Conservation (phyloP, 2,888 invertebrate genomes). For the Microdon myrmicae region DNA sequence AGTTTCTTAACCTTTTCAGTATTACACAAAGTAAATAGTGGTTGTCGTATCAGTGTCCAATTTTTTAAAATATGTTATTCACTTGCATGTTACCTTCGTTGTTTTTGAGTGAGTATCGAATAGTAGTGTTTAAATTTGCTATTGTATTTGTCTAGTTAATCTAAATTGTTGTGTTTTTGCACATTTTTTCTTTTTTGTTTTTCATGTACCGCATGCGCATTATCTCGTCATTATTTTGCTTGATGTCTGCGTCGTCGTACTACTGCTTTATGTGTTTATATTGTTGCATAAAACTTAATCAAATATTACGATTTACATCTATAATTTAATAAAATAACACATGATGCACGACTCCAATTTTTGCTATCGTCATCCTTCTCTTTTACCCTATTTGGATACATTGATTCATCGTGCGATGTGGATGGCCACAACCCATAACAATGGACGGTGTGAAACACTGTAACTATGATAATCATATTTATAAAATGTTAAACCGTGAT, state of each 20-base stretch:
- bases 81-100: too few relatives aligned
- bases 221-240: conserved; percentile 34
- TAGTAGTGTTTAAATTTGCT: too few relatives aligned
- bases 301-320: conserved; percentile 28
- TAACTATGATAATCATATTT: conserved; percentile 12
- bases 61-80: too few relatives aligned
- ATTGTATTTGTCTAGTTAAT: too few relatives aligned
- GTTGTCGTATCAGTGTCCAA: too few relatives aligned
- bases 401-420: conserved; percentile 11
- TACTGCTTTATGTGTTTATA: neutral
- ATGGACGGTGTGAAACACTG: conserved; percentile 8
- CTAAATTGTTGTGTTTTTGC: conserved; percentile 31
- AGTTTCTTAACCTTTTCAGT: too few relatives aligned
- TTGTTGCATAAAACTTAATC: conserved; percentile 23
- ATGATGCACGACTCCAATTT: conserved; percentile 1
- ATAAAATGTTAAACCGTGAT: neutral
- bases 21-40: too few relatives aligned
- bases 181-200: conserved; percentile 31
- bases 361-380: too few relatives aligned
- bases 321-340: conserved; percentile 14
- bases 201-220: conserved; percentile 46
- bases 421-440: too few relatives aligned
- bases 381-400: conserved; percentile 17
- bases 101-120: too few relatives aligned
- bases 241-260: conserved; percentile 29